Evolutionary conservation across 2,888 invertebrate species (phyloP), one percentile per base, ranked within the genome.

Genomic region (Apomyelois bistriatella): DNA sequence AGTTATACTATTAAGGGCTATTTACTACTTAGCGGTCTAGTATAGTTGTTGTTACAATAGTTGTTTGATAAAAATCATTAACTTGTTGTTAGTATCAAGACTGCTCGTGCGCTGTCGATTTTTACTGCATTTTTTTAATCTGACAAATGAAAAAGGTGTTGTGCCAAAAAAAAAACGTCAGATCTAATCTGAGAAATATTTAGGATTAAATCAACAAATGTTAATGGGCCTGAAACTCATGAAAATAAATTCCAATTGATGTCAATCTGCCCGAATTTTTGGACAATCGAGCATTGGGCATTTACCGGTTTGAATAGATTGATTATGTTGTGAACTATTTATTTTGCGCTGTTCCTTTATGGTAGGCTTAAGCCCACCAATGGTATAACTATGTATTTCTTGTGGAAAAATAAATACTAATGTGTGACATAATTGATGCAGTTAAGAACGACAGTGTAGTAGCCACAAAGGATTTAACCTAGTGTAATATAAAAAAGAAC

Each of bases 31-130:
- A 74, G 72, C 68, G 67, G 68, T 79, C 72, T 73, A 72, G 57
- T 64, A 73, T 75, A 74, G 68, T 74, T 66, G 69, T 80, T 84
- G 83, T 85, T 85, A 77, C 63, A 70, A 62, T 83, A 81, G 77
- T 73, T 73, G 76, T 79, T 81, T 64, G 58, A 57, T 64, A 66
- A 66, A 74, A 38, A 73, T 75, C 66, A 66, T 76, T 74, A 70
- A 72, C 76, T 79, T 79, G 77, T 85, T 85, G 82, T 82, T 80
- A 72, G 75, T 58, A 61, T 65, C 64, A 53, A 61, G 40, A 28
- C 10, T 48, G 22, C 15, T 38, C n/a, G 5, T 10, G 16, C 49
- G n/a, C 16, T 40, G 49, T 30, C 16, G 40, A 57, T 64, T 51
- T 50, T 38, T 53, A 51, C 42, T 43, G 42, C n/a, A 9, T 46